phyloP scores from a whole-genome alignment of 2,113 vertebrate species.

The Deroptyus accipitrinus region DNA sequence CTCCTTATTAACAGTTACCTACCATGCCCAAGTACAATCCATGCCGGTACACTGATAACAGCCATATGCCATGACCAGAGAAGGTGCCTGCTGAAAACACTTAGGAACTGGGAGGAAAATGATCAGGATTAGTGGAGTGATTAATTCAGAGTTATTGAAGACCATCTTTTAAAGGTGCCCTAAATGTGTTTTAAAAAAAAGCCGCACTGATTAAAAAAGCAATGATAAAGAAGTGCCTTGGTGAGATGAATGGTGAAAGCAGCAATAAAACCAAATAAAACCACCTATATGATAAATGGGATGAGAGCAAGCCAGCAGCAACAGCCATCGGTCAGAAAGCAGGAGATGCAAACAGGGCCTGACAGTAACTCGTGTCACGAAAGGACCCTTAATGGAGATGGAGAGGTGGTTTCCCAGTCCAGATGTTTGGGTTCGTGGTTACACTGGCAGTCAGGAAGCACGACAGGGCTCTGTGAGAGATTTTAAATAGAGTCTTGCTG shows the following conservation, averaged over 20 bases:
- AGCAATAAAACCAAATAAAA: conserved; percentile 26
- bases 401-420: neutral
- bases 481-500: neutral
- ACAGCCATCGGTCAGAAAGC: neutral
- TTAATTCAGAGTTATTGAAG: neutral
- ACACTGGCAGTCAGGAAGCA: neutral
- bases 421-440: neutral
- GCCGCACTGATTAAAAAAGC: neutral
- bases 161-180: neutral
- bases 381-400: neutral
- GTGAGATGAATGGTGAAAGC: conserved; percentile 7
- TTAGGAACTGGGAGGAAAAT: neutral
- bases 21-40: accelerated
- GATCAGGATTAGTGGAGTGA: neutral
- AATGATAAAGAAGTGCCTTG: neutral
- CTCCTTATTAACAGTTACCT: neutral
- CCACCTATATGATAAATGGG: conserved; percentile 1
- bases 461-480: accelerated
- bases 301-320: conserved; percentile 37
- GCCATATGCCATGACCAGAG: neutral
- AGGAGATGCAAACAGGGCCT: neutral
- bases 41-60: neutral
- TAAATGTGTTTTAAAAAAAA: neutral
- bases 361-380: neutral
- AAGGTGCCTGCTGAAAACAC: neutral